These are phyloP conservation scores for Atta texana DNA, from an alignment of 1,140 invertebrate species.

Conservation along the genomic window DNA sequence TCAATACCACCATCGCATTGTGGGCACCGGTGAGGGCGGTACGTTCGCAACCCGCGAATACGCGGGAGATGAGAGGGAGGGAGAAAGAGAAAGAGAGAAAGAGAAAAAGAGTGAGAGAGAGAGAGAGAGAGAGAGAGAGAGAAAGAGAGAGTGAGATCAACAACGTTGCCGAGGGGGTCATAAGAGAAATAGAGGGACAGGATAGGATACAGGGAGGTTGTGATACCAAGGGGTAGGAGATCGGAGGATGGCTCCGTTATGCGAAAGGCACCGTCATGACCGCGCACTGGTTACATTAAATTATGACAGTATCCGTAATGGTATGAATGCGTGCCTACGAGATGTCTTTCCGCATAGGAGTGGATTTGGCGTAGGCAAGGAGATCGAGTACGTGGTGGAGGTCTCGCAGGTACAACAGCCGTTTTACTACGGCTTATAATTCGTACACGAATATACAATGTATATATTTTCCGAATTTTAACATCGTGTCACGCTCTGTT, in stretches of 20 bases:
- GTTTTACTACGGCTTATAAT: background rate
- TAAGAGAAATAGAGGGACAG: slow-evolving; percentile 68
- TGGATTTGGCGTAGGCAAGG: slow-evolving; percentile 14
- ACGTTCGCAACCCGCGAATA: slow-evolving; percentile 74
- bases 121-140: slow-evolving; percentile 5
- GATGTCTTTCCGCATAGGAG: slow-evolving; percentile 33
- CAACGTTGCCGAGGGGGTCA: slow-evolving; percentile 60
- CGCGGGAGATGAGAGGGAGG: slow-evolving; percentile 61
- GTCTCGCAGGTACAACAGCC: background rate
- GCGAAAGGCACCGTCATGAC: slow-evolving; percentile 63
- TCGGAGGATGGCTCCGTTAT: slow-evolving; percentile 69
- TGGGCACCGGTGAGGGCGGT: slow-evolving; percentile 80
- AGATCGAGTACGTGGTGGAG: slow-evolving; percentile 9
- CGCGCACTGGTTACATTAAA: slow-evolving; percentile 56
- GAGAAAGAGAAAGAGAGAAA: slow-evolving; percentile 47
- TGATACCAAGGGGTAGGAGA: slow-evolving; percentile 47
- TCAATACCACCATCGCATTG: slow-evolving; percentile 86
- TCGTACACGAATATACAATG: background rate
- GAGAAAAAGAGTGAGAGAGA: slow-evolving; percentile 9
- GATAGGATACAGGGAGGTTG: slow-evolving; percentile 51
- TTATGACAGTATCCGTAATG: slow-evolving; percentile 63
- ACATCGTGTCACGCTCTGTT: background rate
- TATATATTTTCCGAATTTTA: slow-evolving; percentile 30
- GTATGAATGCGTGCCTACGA: slow-evolving; percentile 44
- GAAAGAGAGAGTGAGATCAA: slow-evolving; percentile 60